Evolutionary conservation across 2,797 vertebrate species (phyloP), one percentile per base, ranked within the genome.

Genomic region (Varecia variegata): DNA sequence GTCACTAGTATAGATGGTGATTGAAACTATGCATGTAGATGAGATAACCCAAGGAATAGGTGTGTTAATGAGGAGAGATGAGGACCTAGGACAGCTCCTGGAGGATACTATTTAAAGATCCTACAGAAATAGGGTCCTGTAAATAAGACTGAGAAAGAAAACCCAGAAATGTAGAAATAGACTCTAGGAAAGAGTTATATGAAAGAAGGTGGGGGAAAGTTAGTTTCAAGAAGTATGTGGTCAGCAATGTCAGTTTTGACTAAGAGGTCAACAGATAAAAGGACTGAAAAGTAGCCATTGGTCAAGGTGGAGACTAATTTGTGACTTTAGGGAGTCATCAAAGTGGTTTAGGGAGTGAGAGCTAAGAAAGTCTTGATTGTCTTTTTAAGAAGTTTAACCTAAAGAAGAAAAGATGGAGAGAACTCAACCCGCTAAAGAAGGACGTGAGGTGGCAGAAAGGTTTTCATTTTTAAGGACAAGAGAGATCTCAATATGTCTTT

Each of bases 351-450:
- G 40, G 47, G 35, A 93, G 23, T 91, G 70, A 84, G 23, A 60
- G 6, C 54, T 77, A 54, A 94, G 54, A 32, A 86, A 87, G 23
- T 89, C 38, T 85, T 87, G 52, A 73, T 58, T 94, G 70, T 17
- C 65, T 91, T 96, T 76, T 93, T 25, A 74, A 94, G 60, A 88
- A 81, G 15, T 71, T 80, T 83, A 95, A 82, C 21, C 25, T 74
- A 65, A 50, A 87, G 8, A 91, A 67, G 20, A 20, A 89, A 87
- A 32, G 21, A 7, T 14, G 67, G 13, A 92, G 56, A 40, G 23
- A 85, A 85, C 21, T 30, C 4, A 56, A 79, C 40, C 45, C 92
- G 15, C 21, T 45, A 90, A 18, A 89, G 32, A 84, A 67, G n/a
- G 30, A 70, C 62, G n/a, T 35, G 21, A 96, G 30, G 14, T 68